These are phyloP conservation scores for Cataglyphis rosenhaueri DNA, from an alignment of 2,888 invertebrate genomes.

Conservation along the genomic window DNA sequence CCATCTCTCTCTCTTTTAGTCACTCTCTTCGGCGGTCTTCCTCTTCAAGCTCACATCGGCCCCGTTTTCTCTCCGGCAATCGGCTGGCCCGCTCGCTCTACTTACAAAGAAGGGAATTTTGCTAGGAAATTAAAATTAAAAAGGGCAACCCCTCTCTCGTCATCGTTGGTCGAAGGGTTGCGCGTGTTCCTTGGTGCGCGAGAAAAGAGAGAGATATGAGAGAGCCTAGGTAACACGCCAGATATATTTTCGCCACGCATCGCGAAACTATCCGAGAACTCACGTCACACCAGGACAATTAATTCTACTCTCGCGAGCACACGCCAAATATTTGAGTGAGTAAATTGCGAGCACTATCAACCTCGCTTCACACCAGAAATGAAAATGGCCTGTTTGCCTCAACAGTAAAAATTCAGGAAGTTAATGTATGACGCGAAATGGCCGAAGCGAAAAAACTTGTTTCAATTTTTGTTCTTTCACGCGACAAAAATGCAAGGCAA, in stretches of 20 bases:
- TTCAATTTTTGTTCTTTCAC: background rate
- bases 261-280: conserved; percentile 49
- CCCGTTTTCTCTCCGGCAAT: conserved; percentile 59
- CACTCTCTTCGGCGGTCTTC: conserved; percentile 25
- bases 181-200: conserved; percentile 66
- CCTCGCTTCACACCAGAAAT: background rate
- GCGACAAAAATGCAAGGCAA: background rate
- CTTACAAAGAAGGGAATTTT: conserved; percentile 80
- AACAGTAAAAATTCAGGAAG: conserved; percentile 13
- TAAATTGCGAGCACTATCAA: conserved; percentile 28
- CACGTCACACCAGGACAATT: conserved; percentile 29
- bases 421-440: background rate
- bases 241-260: conserved; percentile 51
- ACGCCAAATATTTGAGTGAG: conserved; percentile 33
- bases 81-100: conserved; percentile 64
- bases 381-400: background rate
- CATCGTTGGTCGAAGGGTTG: conserved; percentile 63
- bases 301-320: conserved; percentile 12
- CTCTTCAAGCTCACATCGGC: conserved; percentile 22
- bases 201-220: conserved; percentile 60
- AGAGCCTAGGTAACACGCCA: conserved; percentile 35
- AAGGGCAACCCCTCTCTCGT: conserved; percentile 67
- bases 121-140: conserved; percentile 83
- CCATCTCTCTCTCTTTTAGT: conserved; percentile 64
- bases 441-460: too few species aligned